These are phyloP conservation scores for Periophthalmus magnuspinnatus DNA, from an alignment of 2,797 vertebrate genomes.

Conservation along the genomic window DNA sequence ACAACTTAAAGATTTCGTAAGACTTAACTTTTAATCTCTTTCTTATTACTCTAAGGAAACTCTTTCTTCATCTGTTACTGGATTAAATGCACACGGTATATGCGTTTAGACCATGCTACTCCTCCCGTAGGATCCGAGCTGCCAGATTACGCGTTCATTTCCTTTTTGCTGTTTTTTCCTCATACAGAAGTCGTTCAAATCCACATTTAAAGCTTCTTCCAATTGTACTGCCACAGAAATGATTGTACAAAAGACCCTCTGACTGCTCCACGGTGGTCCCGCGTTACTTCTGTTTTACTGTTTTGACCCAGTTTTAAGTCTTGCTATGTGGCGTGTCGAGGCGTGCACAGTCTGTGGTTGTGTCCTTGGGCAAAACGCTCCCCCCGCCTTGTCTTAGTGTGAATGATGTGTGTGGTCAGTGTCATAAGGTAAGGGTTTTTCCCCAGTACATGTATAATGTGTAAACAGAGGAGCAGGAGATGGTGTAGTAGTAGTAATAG, in stretches of 20 bases:
- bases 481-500: too few relatives aligned
- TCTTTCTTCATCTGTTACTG: neutral
- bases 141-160: conserved; percentile 32
- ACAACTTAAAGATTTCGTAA: conserved; percentile 3
- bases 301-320: neutral
- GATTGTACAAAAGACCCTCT: neutral
- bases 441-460: too few relatives aligned
- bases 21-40: neutral
- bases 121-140: neutral
- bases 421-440: too few relatives aligned
- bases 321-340: too few relatives aligned
- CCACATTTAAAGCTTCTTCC: neutral
- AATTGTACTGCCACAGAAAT: neutral
- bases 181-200: neutral
- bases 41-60: neutral
- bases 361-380: too few relatives aligned
- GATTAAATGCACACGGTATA: neutral
- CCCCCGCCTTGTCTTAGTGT: too few relatives aligned
- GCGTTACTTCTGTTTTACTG: neutral
- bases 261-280: neutral
- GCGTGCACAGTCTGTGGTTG: too few relatives aligned
- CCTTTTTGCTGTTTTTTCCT: conserved; percentile 11
- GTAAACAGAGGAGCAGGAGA: too few relatives aligned
- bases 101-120: neutral
- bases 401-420: too few relatives aligned